These are phyloP conservation scores for Teleopsis dalmanni DNA, from an alignment of 1,140 invertebrate genomes.

Conservation along the genomic window DNA sequence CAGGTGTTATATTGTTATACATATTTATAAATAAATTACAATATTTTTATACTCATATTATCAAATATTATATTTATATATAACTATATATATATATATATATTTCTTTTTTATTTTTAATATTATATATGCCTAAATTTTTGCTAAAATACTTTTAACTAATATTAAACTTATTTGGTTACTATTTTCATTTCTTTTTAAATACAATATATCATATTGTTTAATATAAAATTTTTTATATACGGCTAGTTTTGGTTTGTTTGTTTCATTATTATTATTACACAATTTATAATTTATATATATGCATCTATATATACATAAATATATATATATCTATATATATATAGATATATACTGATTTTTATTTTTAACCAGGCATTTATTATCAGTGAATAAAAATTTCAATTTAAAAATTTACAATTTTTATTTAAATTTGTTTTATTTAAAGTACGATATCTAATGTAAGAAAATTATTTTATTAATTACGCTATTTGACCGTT, in stretches of 20 bases:
- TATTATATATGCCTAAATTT: constrained; percentile 2
- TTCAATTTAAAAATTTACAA: constrained; percentile 7
- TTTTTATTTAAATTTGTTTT: constrained; percentile 9
- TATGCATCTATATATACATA: constrained; percentile 12
- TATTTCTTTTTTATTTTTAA: constrained; percentile 10
- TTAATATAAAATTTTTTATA: constrained; percentile 6
- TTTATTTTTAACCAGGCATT: constrained; percentile 14
- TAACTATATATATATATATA: constrained; percentile 6
- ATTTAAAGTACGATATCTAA: constrained; percentile 10
- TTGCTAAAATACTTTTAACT: not conserved
- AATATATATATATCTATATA: constrained; percentile 9
- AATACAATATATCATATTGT: constrained; percentile 9
- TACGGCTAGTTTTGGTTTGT: constrained; percentile 6
- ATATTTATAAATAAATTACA: constrained; percentile 14
- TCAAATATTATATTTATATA: constrained; percentile 3
- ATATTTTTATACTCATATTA: constrained; percentile 10
- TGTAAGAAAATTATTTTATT: constrained; percentile 4
- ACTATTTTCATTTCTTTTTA: constrained; percentile 3
- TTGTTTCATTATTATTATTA: constrained; percentile 7
- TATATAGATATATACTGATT: constrained; percentile 8
- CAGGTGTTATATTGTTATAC: constrained; percentile 16
- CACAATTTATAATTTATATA: constrained; percentile 10
- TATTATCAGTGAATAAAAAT: constrained; percentile 9
- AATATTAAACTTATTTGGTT: constrained; percentile 1
- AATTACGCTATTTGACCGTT: not conserved